Evolutionary conservation across 2,888 invertebrate genomes (phyloP), one percentile per base, ranked within the genome.

Genomic region (Sinhomidia bicolor): DNA sequence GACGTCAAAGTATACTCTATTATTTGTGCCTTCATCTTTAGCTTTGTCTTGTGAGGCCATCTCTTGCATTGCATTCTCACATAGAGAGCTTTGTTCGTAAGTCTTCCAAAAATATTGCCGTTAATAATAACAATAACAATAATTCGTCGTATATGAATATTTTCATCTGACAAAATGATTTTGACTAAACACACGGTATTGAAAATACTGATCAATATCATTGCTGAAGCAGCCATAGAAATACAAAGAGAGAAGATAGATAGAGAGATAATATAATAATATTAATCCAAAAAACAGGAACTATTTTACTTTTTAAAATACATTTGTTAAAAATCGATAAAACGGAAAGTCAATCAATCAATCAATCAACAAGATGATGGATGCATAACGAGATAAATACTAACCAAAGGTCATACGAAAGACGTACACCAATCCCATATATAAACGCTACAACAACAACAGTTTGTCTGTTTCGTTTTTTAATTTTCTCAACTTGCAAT

Each of bases 21-120:
- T 26, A 23, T 36, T n/a, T 54, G 26, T 81, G 32, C 41, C 57
- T 60, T 79, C 71, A 80, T 89, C 81, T 85, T 41, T 78, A 89
- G 89, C 85, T 89, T 89, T 85, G 89, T 85, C 85, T 89, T 89
- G 74, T 85, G 79, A 85, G 85, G 85, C 85, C 76, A 81, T 84
- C 88, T 81, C 88, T 84, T 88, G 86, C 86, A 80, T 79, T 60
- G 79, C 57, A 76, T 17, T 78, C 78, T 76, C 76, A 76, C n/a
- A n/a, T n/a, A n/a, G n/a, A n/a, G n/a, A n/a, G 17, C 2, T 47
- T 65, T 57, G 20, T 51, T 60, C 36, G 7, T 65, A 32, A 32
- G n/a, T 32, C n/a, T 32, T 71, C n/a, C 26, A 29, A 51, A 76
- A 44, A 51, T 6, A 26, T 44, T 4, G 36, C 4, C 47, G 51